These are phyloP conservation scores for Nasonia oneida DNA, from an alignment of 2,888 invertebrate species.

Conservation along the genomic window DNA sequence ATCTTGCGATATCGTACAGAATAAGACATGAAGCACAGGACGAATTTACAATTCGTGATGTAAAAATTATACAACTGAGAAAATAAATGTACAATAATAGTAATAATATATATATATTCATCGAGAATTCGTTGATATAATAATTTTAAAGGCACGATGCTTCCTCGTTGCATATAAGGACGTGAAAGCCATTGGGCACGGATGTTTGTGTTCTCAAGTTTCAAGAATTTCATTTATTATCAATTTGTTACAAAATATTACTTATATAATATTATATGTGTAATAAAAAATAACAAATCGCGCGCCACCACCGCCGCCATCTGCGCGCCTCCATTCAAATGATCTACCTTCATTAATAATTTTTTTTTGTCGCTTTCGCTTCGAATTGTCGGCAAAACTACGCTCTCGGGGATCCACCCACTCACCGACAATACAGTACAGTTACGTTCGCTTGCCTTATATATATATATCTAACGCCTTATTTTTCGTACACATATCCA, in stretches of 20 bases:
- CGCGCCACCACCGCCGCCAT: slow-evolving; percentile 29
- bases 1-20: not conserved
- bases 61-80: not conserved
- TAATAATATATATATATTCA: too few relatives aligned
- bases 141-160: not conserved
- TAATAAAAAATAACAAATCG: slow-evolving; percentile 63
- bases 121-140: not conserved
- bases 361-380: not conserved
- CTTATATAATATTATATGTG: slow-evolving; percentile 59
- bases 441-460: not conserved
- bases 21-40: not conserved
- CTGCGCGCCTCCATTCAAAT: not conserved
- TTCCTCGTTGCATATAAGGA: slow-evolving; percentile 18
- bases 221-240: slow-evolving; percentile 53
- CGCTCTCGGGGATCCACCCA: slow-evolving; percentile 57
- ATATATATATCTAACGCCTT: not conserved
- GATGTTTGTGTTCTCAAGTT: not conserved
- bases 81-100: not conserved
- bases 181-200: not conserved
- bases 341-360: not conserved
- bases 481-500: slow-evolving; percentile 37
- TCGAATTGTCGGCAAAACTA: not conserved
- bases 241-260: slow-evolving; percentile 63
- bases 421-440: not conserved
- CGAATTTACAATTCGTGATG: not conserved